Evolutionary conservation across 2,113 vertebrate genomes (phyloP), one percentile per base, ranked within the genome.

Genomic region (Stegastes partitus): DNA sequence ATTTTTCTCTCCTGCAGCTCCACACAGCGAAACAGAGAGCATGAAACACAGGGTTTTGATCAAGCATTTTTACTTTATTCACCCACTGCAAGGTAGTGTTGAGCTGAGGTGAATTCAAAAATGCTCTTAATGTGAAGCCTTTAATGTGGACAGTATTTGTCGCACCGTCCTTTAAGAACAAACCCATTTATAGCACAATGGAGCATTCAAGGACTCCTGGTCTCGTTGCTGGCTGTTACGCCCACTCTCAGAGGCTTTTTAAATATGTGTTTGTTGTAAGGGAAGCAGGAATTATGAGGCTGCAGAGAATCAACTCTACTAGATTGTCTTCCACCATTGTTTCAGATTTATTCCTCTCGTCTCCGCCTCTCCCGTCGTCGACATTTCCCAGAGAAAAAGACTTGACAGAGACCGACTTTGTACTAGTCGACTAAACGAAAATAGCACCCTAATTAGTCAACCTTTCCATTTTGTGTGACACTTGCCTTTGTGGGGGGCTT

Each of bases 311-410:
- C n/a, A 18, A 37, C 71, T 70, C 51, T 14, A 44, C 42, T 50
- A 77, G 21, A 58, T 66, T 31, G 70, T 82, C 76, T 82, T 71
- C 69, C n/a, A 51, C 74, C 28, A 55, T 77, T 68, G 69, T 82
- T 74, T 79, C 57, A 69, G 63, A 68, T 82, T 56, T 44, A 76
- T 37, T 51, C 64, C 45, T 50, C 70, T 19, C n/a, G 63, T 54
- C 45, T 68, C 50, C 10, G 26, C 8, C 15, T 63, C 53, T 58
- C 62, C 74, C 21, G 10, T 62, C 68, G 55, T 11, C 12, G 69
- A 59, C 58, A 68, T 73, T 34, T 64, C 47, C 64, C 21, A 28
- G 19, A 57, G 49, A 50, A 69, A 26, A 58, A 50, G 22, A 54
- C 70, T 53, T 50, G 51, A 68, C 53, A 49, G 70, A 69, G 49